phyloP scores from a whole-genome alignment of 2,888 invertebrate species.

The Dascillus cervinus region DNA sequence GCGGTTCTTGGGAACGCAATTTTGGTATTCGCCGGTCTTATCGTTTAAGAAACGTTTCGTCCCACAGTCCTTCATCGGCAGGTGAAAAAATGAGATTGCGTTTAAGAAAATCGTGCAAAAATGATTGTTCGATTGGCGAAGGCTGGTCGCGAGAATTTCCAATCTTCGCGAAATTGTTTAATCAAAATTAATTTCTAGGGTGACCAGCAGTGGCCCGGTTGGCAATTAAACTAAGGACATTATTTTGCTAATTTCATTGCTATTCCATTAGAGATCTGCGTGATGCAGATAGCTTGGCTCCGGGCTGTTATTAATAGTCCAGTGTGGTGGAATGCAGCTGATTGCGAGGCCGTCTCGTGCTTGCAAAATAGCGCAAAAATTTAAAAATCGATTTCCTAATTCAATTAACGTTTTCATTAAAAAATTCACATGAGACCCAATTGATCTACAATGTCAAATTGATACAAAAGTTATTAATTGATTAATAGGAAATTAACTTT shows the following conservation, averaged over 20 bases:
- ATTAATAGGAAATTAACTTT: too few species aligned
- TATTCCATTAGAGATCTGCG: constrained; percentile 44
- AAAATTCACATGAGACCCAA: too few species aligned
- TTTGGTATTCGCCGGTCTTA: not conserved
- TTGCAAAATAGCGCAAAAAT: too few species aligned
- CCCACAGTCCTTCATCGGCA: too few species aligned
- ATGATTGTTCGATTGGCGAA: too few species aligned
- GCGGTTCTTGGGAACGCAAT: constrained; percentile 1
- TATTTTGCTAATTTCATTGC: constrained; percentile 46
- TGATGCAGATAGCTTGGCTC: constrained; percentile 40
- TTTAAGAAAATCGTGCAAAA: too few species aligned
- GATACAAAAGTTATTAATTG: too few species aligned
- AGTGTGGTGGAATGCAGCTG: constrained; percentile 20
- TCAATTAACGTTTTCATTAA: too few species aligned
- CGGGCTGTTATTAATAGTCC: constrained; percentile 19
- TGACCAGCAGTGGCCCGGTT: constrained; percentile 26
- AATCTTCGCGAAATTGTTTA: constrained; percentile 24
- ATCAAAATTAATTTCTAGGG: constrained; percentile 41
- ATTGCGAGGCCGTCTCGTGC: constrained; percentile 19
- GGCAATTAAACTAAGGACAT: constrained; percentile 45
- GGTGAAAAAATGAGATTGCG: too few species aligned
- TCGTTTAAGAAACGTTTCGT: not conserved
- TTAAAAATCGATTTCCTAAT: too few species aligned
- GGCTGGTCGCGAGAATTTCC: too few species aligned
- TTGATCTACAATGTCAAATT: too few species aligned